Base-by-base conservation (phyloP, 2,797 vertebrate genomes). In the Cyclopterus lumpus region DNA sequence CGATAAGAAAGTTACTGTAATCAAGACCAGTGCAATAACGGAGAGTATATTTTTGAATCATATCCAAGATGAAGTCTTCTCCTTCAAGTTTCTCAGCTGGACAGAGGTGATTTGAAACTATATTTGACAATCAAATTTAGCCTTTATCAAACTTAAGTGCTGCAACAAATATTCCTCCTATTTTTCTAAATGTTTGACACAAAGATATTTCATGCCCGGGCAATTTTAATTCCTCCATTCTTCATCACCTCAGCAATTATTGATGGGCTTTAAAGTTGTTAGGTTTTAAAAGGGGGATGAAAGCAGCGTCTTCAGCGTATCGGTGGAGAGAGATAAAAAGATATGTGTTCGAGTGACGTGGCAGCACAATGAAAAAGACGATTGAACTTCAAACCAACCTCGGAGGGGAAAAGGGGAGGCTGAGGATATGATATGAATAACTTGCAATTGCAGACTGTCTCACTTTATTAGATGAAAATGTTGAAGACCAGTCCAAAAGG, bases 301-400 rank as follows among this genome's bases (percentile, higher is more conserved):
- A 48, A 73, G 22, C 42, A 51, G 36, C 8, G 40, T 73, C 71
- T 22, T 48, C 30, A 57, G 61, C 16, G 0, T 65, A 58, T 42
- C 4, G 55, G 4, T 9, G n/a, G 40, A 68, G 5, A 26, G 10
- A 14, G 8, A 26, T 6, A 54, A 32, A 53, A 6, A 44, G 0
- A 61, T 28, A 28, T 62, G 57, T 26, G 14, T 60, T 59, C 36
- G 4, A 20, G 32, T 53, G 6, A 16, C 48, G 66, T n/a, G 51
- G 16, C 5, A 22, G 8, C 18, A 12, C 20, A 46, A 44, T 38
- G 2, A 24, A 62, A 8, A 53, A 60, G n/a, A 51, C 2, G 6
- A 40, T 8, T 38, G 40, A 11, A 42, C 15, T 8, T 51, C 30
- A 73, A 22, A 18, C 5, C 11, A 26, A 49, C 15, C 36, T 30